Base-by-base conservation (phyloP, 92 coral and sea anemone genomes). In the Meandrina meandrites region DNA sequence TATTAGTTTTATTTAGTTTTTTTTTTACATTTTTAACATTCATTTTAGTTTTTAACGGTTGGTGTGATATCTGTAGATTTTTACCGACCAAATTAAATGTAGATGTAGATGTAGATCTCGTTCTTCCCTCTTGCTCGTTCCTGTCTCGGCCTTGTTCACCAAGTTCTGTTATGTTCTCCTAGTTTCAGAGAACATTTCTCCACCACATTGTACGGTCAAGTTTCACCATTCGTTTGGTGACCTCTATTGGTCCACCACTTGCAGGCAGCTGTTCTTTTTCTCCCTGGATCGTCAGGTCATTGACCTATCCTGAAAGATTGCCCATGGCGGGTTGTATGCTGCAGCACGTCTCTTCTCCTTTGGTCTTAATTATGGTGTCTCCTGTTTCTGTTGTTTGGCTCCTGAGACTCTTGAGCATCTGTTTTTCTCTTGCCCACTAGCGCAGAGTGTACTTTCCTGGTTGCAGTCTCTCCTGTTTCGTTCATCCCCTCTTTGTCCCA, bases 201-300 rank as follows among this genome's bases (percentile, higher is more conserved):
- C 70, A 0, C 87, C 80, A 0, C 87, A 84, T 31, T 84, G 87
- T 34, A 54, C 22, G 0, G 42, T 3, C 0, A 74, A 36, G 57
- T 84, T 84, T 9, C 3, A 3, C 11, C 54, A 79, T 5, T 0
- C 0, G 22, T 83, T 47, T 22, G 79, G 70, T 24, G 37, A 9
- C n/a, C 79, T 83, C 5, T 51, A 83, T 34, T 89, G 91, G 88
- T 6, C 77, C 14, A 19, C 54, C 1, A 68, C 83, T 1, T 88
- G 88, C 88, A 10, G 35, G 5, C 6, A 32, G 19, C 75, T 88
- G 0, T 27, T 7, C 2, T 60, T 56, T 12, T 75, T 79, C 14
- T 17, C 37, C 24, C 6, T 34, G 2, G 81, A 72, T 12, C 58
- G 84, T 24, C 72, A 15, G 1, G 45, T 47, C 15, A 68, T 69